Conservation (phyloP, 1,140 invertebrate species). For the Forficula auricularia region DNA sequence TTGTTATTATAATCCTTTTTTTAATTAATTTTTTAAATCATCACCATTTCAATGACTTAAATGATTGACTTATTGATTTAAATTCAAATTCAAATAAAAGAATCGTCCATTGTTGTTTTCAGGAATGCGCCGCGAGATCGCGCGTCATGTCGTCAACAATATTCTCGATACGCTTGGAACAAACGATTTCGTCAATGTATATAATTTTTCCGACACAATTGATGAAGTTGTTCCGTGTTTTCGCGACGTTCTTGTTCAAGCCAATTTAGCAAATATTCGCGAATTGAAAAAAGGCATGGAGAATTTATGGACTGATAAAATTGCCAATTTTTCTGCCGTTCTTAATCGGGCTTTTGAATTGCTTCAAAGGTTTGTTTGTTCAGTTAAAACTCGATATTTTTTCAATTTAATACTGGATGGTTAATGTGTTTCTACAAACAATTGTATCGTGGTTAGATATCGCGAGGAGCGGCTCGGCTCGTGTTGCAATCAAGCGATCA, state of each 20-base stretch:
- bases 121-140: constrained; percentile 67
- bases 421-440: not conserved
- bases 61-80: too few species aligned
- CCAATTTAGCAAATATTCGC: constrained; percentile 73
- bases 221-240: constrained; percentile 74
- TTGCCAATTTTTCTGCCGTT: constrained; percentile 87
- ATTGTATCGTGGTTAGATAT: constrained; percentile 16
- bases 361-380: constrained; percentile 44
- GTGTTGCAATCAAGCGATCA: constrained; percentile 82
- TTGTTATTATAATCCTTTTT: too few species aligned
- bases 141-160: constrained; percentile 80
- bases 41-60: too few species aligned
- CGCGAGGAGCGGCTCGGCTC: constrained; percentile 24
- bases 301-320: constrained; percentile 61
- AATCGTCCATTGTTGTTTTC: constrained; percentile 2
- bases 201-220: constrained; percentile 63
- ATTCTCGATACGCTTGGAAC: constrained; percentile 94
- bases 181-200: constrained; percentile 96
- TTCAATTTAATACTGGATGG: not conserved
- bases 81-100: too few species aligned
- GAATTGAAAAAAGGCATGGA: constrained; percentile 65
- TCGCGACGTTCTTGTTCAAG: constrained; percentile 66
- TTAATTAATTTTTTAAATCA: too few species aligned
- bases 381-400: too few species aligned
- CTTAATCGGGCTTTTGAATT: constrained; percentile 79